Percentiles rank a stretch among this genome's conserved stretches.
Conservation (phyloP, 1,140 invertebrate species). For the Oryzaephilus surinamensis region DNA sequence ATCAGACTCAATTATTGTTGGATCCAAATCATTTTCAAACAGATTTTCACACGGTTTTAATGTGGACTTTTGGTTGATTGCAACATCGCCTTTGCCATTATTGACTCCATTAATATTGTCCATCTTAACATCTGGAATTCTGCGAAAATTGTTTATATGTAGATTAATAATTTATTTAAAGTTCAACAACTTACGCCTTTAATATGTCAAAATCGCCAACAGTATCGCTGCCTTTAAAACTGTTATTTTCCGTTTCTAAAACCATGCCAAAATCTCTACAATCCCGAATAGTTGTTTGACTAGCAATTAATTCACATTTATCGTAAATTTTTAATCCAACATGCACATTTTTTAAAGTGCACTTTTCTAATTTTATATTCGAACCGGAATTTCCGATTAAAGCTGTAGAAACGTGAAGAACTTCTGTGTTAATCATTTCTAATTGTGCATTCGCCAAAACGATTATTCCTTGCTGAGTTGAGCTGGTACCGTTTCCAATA, state of each 20-base stretch:
- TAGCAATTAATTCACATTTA: slow-evolving; percentile 19
- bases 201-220: slow-evolving; percentile 26
- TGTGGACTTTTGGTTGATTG: too few species aligned
- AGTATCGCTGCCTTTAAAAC: slow-evolving; percentile 15
- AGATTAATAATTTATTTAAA: background rate
- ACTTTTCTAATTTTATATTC: slow-evolving; percentile 19
- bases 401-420: slow-evolving; percentile 35
- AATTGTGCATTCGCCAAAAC: slow-evolving; percentile 31
- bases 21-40: too few species aligned
- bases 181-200: slow-evolving; percentile 10
- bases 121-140: slow-evolving; percentile 18
- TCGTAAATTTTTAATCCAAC: slow-evolving; percentile 30
- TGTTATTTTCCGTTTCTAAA: slow-evolving; percentile 21
- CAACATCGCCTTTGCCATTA: slow-evolving; percentile 25
- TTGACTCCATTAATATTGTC: slow-evolving; percentile 19
- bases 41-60: too few species aligned
- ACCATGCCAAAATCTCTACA: slow-evolving; percentile 29
- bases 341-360: slow-evolving; percentile 21
- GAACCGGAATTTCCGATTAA: slow-evolving; percentile 29
- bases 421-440: slow-evolving; percentile 30
- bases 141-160: slow-evolving; percentile 7
- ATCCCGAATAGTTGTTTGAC: slow-evolving; percentile 19
- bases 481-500: slow-evolving; percentile 31
- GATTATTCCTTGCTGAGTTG: slow-evolving; percentile 37
- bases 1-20: too few species aligned